These are phyloP conservation scores for Cliona cf. orientalis DNA, from an alignment of 37 sponge, comb jelly and placozoan genomes.

Conservation along the genomic window DNA sequence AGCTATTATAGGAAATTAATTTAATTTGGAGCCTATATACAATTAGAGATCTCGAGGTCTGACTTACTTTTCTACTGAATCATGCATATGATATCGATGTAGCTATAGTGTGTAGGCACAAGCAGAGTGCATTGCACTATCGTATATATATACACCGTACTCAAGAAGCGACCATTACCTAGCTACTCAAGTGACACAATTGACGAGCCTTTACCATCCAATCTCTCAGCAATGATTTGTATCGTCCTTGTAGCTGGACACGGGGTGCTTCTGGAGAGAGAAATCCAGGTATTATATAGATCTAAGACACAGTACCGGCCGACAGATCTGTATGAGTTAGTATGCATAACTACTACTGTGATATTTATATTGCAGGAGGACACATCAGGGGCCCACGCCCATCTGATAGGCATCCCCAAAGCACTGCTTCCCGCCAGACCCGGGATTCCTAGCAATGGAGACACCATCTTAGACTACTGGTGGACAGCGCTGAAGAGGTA, in stretches of 20 bases:
- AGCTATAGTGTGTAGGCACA: too few relatives aligned
- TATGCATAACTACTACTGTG: too few relatives aligned
- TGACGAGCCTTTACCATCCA: not conserved
- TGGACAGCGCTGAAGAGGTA: constrained; percentile 84
- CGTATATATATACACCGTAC: too few relatives aligned
- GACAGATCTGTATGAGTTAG: too few relatives aligned
- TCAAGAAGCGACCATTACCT: too few relatives aligned
- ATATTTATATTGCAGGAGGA: constrained; percentile 65
- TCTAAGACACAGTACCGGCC: not conserved
- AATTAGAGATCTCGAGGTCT: too few relatives aligned
- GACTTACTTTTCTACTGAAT: too few relatives aligned
- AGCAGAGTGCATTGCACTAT: too few relatives aligned
- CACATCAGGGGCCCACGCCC: constrained; percentile 40
- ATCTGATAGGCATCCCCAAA: constrained; percentile 84
- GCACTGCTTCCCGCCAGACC: constrained; percentile 83
- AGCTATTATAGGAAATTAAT: too few relatives aligned
- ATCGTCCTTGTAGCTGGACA: constrained; percentile 81
- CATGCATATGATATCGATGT: too few relatives aligned
- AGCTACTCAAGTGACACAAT: too few relatives aligned
- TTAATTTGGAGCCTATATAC: too few relatives aligned
- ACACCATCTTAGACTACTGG: constrained; percentile 86
- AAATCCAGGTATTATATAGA: constrained; percentile 87
- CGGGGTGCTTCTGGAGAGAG: constrained; percentile 70
- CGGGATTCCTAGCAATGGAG: constrained; percentile 23
- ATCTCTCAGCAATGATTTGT: constrained; percentile 19